Evolutionary conservation across 2,797 vertebrate species (phyloP).

Genomic region (Emydoidea blandingii): DNA sequence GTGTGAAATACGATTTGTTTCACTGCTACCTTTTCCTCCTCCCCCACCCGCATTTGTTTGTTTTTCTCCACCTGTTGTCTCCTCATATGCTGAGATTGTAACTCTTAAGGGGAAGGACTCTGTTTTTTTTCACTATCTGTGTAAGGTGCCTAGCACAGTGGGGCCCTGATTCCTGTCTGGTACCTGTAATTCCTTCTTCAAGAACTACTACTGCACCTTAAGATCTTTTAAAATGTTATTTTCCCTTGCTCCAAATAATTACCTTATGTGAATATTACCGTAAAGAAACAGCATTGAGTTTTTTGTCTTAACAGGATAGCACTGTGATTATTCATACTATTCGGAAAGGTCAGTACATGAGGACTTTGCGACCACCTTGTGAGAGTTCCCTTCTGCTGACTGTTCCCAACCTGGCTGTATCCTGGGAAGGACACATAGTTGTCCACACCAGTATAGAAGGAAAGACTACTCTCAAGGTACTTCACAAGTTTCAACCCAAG

Average conservation of each 20-base stretch:
- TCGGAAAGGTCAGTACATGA: conserved; percentile 93
- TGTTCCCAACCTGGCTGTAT: conserved; percentile 91
- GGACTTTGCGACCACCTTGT: conserved; percentile 90
- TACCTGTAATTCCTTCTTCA: not conserved
- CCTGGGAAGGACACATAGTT: conserved; percentile 95
- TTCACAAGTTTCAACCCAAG: not conserved
- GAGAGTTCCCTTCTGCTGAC: conserved; percentile 91
- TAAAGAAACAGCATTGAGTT: not conserved
- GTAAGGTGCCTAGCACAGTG: not conserved
- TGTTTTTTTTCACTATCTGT: not conserved
- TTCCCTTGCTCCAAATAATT: not conserved
- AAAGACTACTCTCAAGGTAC: conserved; percentile 93
- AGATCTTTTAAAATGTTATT: not conserved
- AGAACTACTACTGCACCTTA: not conserved
- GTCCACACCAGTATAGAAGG: conserved; percentile 93
- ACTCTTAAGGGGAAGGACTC: not conserved
- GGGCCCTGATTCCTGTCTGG: not conserved
- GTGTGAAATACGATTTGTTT: not conserved
- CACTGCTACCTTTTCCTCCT: not conserved
- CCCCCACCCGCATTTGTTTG: not conserved
- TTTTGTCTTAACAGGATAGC: conserved; percentile 86
- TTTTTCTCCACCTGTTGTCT: not conserved
- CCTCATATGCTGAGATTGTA: rapidly evolving
- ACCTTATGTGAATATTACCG: not conserved
- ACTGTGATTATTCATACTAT: conserved; percentile 93